phyloP scores from a whole-genome alignment of 1,140 invertebrate genomes.

The Sitodiplosis mosellana region DNA sequence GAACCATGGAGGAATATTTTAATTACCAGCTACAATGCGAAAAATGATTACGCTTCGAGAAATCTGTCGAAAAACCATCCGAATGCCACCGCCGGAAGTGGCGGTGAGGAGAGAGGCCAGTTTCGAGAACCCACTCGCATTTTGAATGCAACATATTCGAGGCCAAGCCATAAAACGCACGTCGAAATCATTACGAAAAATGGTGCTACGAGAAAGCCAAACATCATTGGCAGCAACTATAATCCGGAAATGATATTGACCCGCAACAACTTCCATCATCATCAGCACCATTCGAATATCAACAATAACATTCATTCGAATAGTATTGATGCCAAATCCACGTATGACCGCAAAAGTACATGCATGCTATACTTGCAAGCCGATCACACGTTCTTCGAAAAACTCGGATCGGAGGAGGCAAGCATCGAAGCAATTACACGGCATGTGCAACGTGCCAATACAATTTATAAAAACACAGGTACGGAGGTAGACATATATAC shows the following conservation, averaged over 20 bases:
- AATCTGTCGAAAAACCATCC: conserved; percentile 10
- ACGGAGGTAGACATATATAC: conserved; percentile 7
- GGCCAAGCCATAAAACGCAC: conserved; percentile 39
- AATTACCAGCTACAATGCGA: conserved; percentile 24
- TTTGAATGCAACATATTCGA: conserved; percentile 27
- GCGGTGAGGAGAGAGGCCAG: conserved; percentile 2
- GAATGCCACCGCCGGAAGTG: not conserved
- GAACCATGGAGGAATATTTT: conserved; percentile 13
- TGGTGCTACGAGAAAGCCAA: conserved; percentile 30
- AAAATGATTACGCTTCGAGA: conserved; percentile 3
- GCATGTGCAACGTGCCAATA: conserved; percentile 83
- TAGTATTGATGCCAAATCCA: conserved; percentile 18
- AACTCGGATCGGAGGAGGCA: conserved; percentile 81
- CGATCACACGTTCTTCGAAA: conserved; percentile 83
- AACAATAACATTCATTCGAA: conserved; percentile 8
- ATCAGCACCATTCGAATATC: conserved; percentile 6
- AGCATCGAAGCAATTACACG: conserved; percentile 89
- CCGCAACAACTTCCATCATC: conserved; percentile 10
- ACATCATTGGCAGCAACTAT: conserved; percentile 25
- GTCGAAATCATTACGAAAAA: conserved; percentile 39
- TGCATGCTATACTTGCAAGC: conserved; percentile 89
- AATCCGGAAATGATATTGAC: conserved; percentile 24
- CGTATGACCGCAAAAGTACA: conserved; percentile 42
- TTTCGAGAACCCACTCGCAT: not conserved
- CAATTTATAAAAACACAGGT: conserved; percentile 81